These are phyloP conservation scores for Clinocottus analis DNA, from an alignment of 2,113 vertebrate species.

Conservation along the genomic window DNA sequence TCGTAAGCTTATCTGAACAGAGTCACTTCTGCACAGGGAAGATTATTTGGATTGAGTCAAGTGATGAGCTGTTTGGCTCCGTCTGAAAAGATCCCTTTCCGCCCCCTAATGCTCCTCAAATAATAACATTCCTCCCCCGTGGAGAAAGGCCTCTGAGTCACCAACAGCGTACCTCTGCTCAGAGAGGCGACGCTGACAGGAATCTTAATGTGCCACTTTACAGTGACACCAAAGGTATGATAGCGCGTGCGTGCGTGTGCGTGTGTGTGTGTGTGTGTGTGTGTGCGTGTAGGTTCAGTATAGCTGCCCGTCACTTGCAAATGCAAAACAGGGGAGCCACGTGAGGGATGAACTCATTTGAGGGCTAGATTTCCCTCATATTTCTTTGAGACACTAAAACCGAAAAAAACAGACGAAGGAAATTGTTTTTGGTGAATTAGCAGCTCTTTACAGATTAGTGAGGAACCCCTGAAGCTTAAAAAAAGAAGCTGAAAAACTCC, in stretches of 20 bases:
- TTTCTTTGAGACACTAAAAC: neutral
- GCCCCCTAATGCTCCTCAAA: conserved; percentile 59
- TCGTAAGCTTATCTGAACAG: conserved; percentile 16
- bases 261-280: neutral
- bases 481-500: neutral
- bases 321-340: neutral
- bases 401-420: neutral
- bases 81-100: conserved; percentile 56
- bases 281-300: neutral
- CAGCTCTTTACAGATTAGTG: neutral
- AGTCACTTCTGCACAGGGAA: conserved; percentile 30
- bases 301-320: neutral
- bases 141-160: conserved; percentile 64
- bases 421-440: conserved; percentile 6
- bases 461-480: neutral
- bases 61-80: conserved; percentile 47
- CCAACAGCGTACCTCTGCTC: conserved; percentile 32
- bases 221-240: conserved; percentile 12
- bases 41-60: conserved; percentile 43
- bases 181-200: conserved; percentile 54
- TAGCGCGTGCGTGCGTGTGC: no score
- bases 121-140: conserved; percentile 58
- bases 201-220: conserved; percentile 67
- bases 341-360: neutral
- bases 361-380: neutral